These are phyloP conservation scores for Holotrichia oblita DNA, from an alignment of 1,140 invertebrate species.

Conservation along the genomic window DNA sequence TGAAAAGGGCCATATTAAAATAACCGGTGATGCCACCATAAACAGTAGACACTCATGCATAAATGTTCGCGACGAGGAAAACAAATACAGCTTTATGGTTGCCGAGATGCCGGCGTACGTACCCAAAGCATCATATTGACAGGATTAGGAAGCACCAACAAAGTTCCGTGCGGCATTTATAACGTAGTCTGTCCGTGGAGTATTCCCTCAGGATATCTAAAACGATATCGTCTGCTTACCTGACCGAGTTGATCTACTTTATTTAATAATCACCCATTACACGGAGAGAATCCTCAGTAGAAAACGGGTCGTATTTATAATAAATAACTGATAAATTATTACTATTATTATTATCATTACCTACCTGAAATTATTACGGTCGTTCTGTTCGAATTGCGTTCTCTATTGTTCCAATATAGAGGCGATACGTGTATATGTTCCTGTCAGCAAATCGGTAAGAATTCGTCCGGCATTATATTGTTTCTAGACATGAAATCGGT, in stretches of 20 bases:
- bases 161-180: background rate
- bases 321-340: constrained; percentile 31
- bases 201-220: background rate
- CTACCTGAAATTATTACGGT: constrained; percentile 4
- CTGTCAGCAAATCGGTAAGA: background rate
- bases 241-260: constrained; percentile 8
- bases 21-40: background rate
- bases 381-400: constrained; percentile 26
- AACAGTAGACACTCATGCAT: background rate
- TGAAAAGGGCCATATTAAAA: background rate
- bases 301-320: constrained; percentile 20
- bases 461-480: constrained; percentile 15
- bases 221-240: background rate
- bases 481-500: constrained; percentile 24
- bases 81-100: background rate
- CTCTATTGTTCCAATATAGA: constrained; percentile 8
- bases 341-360: constrained; percentile 35
- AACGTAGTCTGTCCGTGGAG: too few relatives aligned
- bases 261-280: constrained; percentile 28
- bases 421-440: background rate
- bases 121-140: background rate
- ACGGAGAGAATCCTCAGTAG: background rate
- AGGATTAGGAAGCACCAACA: background rate
- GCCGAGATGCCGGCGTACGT: background rate
- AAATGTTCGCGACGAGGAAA: background rate